Evolutionary conservation across 2,888 invertebrate species (phyloP).

Genomic region (Platycnemis pennipes): DNA sequence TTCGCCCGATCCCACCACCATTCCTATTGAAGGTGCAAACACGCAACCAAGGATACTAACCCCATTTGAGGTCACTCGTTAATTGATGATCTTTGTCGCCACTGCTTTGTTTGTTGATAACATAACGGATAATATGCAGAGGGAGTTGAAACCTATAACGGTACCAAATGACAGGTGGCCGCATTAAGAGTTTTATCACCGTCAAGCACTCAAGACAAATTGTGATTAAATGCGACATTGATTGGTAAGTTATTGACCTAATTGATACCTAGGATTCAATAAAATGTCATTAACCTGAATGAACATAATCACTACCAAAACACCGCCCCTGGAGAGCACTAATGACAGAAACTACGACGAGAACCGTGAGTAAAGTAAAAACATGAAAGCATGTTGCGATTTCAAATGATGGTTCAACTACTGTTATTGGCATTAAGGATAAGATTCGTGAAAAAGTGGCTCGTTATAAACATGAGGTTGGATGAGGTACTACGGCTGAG

Average conservation of each 20-base stretch:
- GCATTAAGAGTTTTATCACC: neutral
- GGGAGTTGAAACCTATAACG: neutral
- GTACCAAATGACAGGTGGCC: neutral
- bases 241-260: neutral
- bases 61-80: slow-evolving; percentile 32
- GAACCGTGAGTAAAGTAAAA: no score
- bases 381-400: no score
- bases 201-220: neutral
- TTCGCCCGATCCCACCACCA: slow-evolving; percentile 27
- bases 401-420: no score
- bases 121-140: neutral
- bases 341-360: no score
- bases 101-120: slow-evolving; percentile 14
- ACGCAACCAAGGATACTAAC: slow-evolving; percentile 41
- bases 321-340: no score
- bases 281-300: no score
- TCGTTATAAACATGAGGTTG: no score
- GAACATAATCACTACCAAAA: no score
- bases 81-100: slow-evolving; percentile 49
- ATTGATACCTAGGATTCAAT: neutral
- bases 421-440: no score
- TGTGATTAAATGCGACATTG: neutral
- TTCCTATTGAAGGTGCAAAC: neutral
- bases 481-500: no score
- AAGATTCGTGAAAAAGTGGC: no score